A percentile compares a stretch with the other conserved stretches of the same genome.
Conservation (phyloP, 2,797 vertebrate genomes). For the Geotrypetes seraphini region DNA sequence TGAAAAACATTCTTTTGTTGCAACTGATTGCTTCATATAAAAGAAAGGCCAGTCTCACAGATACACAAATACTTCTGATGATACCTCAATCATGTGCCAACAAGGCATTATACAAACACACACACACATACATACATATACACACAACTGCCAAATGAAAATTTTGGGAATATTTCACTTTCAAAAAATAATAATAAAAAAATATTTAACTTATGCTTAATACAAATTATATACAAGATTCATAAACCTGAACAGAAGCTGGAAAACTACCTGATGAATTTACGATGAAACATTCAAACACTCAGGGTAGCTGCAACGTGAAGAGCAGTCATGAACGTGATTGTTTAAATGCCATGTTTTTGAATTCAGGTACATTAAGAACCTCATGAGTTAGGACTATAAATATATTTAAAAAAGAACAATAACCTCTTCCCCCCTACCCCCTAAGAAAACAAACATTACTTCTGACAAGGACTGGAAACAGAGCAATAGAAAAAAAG, state of each 20-base stretch:
- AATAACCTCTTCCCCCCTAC: slow-evolving; percentile 11
- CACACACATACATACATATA: too few relatives aligned
- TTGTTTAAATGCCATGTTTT: slow-evolving; percentile 41
- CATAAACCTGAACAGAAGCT: slow-evolving; percentile 48
- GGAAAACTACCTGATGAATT: slow-evolving; percentile 32
- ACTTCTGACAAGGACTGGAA: slow-evolving; percentile 51
- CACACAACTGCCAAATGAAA: slow-evolving; percentile 51
- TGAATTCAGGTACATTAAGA: slow-evolving; percentile 46
- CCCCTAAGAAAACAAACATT: slow-evolving; percentile 44
- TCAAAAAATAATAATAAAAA: slow-evolving; percentile 39
- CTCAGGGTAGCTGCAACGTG: slow-evolving; percentile 12
- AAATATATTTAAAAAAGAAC: too few relatives aligned
- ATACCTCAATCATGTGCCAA: slow-evolving; percentile 42
- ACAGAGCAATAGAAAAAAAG: slow-evolving; percentile 61
- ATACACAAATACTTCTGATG: slow-evolving; percentile 46
- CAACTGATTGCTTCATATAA: slow-evolving; percentile 29
- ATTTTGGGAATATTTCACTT: slow-evolving; percentile 48
- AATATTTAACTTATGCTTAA: slow-evolving; percentile 69
- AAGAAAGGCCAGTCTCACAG: slow-evolving; percentile 32
- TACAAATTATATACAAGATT: slow-evolving; percentile 67
- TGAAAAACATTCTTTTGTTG: slow-evolving; percentile 22
- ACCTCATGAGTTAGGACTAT: slow-evolving; percentile 55
- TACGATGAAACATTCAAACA: too few relatives aligned
- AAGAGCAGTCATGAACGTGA: slow-evolving; percentile 28
- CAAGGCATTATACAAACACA: too few relatives aligned